Evolutionary conservation across 2,888 invertebrate species (phyloP).

Genomic region (Adela reaumurella): DNA sequence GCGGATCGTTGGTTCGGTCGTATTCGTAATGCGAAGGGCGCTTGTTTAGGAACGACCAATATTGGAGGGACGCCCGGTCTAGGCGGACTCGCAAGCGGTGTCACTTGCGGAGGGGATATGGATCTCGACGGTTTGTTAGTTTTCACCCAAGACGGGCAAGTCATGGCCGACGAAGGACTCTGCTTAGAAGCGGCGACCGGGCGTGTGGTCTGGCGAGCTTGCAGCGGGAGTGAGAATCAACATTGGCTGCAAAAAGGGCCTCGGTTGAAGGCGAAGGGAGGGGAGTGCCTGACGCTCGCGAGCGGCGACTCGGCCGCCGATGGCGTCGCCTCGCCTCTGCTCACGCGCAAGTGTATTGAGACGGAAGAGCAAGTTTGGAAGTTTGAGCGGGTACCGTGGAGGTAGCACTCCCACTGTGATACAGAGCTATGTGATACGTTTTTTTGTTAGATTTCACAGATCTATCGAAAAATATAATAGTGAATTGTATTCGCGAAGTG

Average conservation of each 20-base stretch:
- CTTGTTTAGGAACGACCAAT: slow-evolving; percentile 28
- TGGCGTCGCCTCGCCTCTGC: slow-evolving; percentile 38
- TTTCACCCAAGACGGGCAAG: slow-evolving; percentile 62
- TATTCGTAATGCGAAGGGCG: slow-evolving; percentile 56
- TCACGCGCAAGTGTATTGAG: slow-evolving; percentile 57
- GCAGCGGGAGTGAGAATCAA: slow-evolving; percentile 64
- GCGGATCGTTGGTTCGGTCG: slow-evolving; percentile 86
- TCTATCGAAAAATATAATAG: background rate
- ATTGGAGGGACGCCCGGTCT: slow-evolving; percentile 61
- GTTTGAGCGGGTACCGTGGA: slow-evolving; percentile 67
- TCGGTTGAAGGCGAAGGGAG: slow-evolving; percentile 28
- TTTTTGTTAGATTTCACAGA: background rate
- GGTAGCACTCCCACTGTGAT: slow-evolving; percentile 25
- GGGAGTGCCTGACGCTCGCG: slow-evolving; percentile 31
- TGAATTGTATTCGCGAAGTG: background rate
- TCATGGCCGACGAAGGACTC: slow-evolving; percentile 86
- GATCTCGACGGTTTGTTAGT: slow-evolving; percentile 68
- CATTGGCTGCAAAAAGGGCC: slow-evolving; percentile 62
- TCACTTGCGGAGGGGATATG: slow-evolving; percentile 58
- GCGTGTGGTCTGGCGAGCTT: slow-evolving; percentile 68
- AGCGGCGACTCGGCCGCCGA: slow-evolving; percentile 19
- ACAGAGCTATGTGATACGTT: slow-evolving; percentile 7
- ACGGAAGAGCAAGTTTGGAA: slow-evolving; percentile 64
- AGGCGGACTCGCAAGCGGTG: slow-evolving; percentile 66
- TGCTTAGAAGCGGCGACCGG: slow-evolving; percentile 71